A percentile compares a stretch with the other conserved stretches of the same genome.
Evolutionary conservation across 2,888 invertebrate species (phyloP).

Genomic region (Unio delphinus): DNA sequence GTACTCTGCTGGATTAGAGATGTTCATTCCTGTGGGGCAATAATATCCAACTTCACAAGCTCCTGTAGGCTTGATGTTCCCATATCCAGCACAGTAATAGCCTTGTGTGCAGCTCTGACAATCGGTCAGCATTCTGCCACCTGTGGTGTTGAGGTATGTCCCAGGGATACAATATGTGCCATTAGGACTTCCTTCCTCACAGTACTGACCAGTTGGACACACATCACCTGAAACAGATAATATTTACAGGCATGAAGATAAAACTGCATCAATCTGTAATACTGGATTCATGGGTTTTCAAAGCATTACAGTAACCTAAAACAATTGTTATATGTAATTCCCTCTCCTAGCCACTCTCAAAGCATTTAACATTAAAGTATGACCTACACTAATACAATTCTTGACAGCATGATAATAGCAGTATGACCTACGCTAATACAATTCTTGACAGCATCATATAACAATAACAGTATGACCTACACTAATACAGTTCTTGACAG

Average conservation of each 20-base stretch:
- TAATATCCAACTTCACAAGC: conserved; percentile 62
- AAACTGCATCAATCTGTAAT: not conserved
- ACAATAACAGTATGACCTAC: too few relatives aligned
- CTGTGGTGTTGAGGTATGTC: conserved; percentile 63
- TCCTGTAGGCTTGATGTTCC: conserved; percentile 53
- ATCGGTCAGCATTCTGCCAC: conserved; percentile 47
- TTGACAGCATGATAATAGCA: too few relatives aligned
- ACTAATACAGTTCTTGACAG: too few relatives aligned
- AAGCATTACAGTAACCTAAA: too few relatives aligned
- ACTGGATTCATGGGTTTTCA: not conserved
- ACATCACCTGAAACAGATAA: conserved; percentile 42
- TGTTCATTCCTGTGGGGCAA: conserved; percentile 62
- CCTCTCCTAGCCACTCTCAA: too few relatives aligned
- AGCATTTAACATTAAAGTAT: too few relatives aligned
- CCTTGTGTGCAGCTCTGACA: conserved; percentile 62
- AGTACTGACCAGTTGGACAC: conserved; percentile 60
- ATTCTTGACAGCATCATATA: too few relatives aligned
- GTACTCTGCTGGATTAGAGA: conserved; percentile 53
- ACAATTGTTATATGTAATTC: too few relatives aligned
- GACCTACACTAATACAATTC: too few relatives aligned
- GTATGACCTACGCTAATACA: too few relatives aligned
- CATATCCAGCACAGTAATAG: conserved; percentile 64
- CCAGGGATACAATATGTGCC: conserved; percentile 65
- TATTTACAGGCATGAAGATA: not conserved
- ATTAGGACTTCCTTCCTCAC: conserved; percentile 49